Evolutionary conservation across 2,113 vertebrate genomes (phyloP), one percentile per base, ranked within the genome.

Genomic region (Lucifuga dentata): DNA sequence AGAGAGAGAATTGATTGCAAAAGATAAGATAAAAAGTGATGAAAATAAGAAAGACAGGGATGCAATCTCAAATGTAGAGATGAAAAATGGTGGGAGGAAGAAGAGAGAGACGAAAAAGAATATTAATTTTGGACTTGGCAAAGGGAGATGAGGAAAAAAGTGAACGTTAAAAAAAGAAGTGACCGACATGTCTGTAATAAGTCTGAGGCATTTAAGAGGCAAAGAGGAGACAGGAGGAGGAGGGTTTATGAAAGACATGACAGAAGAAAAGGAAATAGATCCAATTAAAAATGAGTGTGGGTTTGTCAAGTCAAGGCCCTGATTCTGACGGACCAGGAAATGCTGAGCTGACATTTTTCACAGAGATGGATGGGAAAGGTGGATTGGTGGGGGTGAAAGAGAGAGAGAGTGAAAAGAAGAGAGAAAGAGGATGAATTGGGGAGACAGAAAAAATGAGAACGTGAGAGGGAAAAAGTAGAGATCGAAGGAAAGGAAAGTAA

Each of bases 341-440:
- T 44, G 70, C 73, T 70, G 73, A 82, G 63, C 53, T 19, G 53
- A 39, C 8, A 0, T 11, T 79, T 75, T 81, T 74, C n/a, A 24
- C 36, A 8, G 23, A 68, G 12, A 33, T 13, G 7, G 17, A 32
- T 40, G 33, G 24, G 9, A 8, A 20, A 8, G 35, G 26, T 29
- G 11, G 32, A 6, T 2, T 23, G 24, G 32, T 16, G 35, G 15
- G 33, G 16, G 20, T 38, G 32, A 49, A 13, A 46, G 33, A 29
- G 24, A 43, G 41, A 19, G 26, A 26, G 24, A 10, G 17, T 50
- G 17, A 44, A 45, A 72, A 6, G 33, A 32, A n/a, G 8, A 12
- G 29, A 11, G 12, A 44, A 20, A 15, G 38, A 5, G 21, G 49
- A 43, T 17, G 16, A 69, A 56, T 40, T 3, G 26, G 57, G 59